A percentile compares a stretch with the other conserved stretches of the same genome.
Conservation (phyloP, 2,797 vertebrate genomes). For the Phoebastria nigripes region DNA sequence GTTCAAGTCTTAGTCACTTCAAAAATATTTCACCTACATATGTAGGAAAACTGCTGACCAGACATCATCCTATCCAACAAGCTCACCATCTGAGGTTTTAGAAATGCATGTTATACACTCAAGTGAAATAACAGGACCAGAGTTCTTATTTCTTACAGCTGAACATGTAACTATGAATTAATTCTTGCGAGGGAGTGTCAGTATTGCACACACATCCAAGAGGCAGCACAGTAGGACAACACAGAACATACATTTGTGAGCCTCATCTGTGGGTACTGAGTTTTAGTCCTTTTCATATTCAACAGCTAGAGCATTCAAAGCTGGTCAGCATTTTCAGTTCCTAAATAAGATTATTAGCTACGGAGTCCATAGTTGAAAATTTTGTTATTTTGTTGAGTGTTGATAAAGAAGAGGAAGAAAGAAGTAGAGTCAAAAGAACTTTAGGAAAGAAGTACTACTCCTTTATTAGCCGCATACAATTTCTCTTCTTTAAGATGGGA, state of each 20-base stretch:
- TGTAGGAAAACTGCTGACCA: not conserved
- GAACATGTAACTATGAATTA: not conserved
- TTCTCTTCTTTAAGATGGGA: not conserved
- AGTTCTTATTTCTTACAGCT: not conserved
- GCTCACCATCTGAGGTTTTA: not conserved
- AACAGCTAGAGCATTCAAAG: not conserved
- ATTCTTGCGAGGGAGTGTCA: not conserved
- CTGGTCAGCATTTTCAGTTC: not conserved
- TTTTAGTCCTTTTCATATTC: not conserved
- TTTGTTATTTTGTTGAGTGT: not conserved
- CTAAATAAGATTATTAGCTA: not conserved
- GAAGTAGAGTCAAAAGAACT: not conserved
- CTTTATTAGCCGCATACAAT: not conserved
- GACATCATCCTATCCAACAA: not conserved
- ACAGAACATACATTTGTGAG: not conserved
- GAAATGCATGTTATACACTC: not conserved
- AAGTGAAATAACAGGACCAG: not conserved
- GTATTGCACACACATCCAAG: not conserved
- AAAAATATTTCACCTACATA: not conserved
- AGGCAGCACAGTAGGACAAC: not conserved
- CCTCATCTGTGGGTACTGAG: not conserved
- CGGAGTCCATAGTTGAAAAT: not conserved
- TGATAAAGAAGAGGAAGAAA: not conserved
- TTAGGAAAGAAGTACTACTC: not conserved
- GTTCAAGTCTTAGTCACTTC: not conserved